Percentiles rank a stretch among this genome's conserved stretches.
These are phyloP conservation scores for Amiota minor DNA, from an alignment of 2,888 invertebrate species.

Conservation along the genomic window DNA sequence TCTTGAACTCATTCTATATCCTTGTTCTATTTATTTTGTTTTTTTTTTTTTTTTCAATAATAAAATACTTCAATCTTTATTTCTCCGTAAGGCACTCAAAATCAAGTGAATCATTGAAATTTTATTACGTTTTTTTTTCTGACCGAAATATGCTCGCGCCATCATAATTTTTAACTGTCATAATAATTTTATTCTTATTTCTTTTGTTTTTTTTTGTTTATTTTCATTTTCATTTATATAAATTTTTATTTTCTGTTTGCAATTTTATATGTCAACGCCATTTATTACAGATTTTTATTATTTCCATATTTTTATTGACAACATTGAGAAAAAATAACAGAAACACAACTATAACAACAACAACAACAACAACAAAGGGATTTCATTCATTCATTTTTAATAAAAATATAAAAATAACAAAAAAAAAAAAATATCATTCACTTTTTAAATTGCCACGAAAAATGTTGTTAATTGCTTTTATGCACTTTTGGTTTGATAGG, in stretches of 20 bases:
- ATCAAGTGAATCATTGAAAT: no score
- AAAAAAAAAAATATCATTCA: neutral
- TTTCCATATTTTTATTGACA: constrained; percentile 2
- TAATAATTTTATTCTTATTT: neutral
- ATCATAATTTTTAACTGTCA: constrained; percentile 8
- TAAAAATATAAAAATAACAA: neutral
- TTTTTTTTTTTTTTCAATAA: no score
- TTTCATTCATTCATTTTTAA: constrained; percentile 1
- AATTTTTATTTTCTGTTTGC: neutral
- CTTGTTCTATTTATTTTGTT: no score
- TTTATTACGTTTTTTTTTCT: neutral
- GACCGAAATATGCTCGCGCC: neutral
- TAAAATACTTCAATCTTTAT: no score
- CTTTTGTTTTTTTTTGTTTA: neutral
- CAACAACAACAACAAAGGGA: no score
- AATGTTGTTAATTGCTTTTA: constrained; percentile 20
- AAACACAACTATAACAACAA: no score
- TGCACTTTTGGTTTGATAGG: neutral
- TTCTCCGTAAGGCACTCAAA: no score
- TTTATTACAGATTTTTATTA: constrained; percentile 22
- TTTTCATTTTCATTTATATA: neutral
- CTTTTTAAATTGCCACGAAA: constrained; percentile 13
- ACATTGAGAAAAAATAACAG: neutral
- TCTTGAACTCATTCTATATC: no score
- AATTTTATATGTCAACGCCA: constrained; percentile 20